Percentiles rank a stretch among this genome's conserved stretches.
Evolutionary conservation across 2,113 vertebrate species (phyloP).

Genomic region (Myotis davidii): DNA sequence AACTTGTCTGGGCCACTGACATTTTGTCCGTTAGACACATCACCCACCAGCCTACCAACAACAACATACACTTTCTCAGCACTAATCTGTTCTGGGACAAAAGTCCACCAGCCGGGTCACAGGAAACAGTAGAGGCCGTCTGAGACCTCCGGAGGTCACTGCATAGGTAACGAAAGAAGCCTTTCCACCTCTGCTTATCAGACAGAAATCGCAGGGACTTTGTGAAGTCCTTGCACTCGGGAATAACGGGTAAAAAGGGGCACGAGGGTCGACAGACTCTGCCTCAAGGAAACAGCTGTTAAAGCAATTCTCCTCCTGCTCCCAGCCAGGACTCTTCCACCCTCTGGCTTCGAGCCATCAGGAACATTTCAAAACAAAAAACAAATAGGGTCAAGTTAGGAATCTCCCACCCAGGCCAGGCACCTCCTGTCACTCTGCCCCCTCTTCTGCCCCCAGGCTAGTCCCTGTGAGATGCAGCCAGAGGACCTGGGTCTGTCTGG

Average conservation of each 20-base stretch:
- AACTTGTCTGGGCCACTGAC: not conserved
- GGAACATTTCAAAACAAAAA: not conserved
- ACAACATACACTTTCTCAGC: not conserved
- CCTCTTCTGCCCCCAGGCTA: not conserved
- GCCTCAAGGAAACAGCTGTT: fast-evolving
- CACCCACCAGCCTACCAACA: not conserved
- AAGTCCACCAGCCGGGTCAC: not conserved
- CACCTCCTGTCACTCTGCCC: fast-evolving
- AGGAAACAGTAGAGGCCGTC: not conserved
- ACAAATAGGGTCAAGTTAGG: not conserved
- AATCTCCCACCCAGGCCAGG: not conserved
- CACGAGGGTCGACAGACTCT: fast-evolving
- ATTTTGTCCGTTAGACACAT: not conserved
- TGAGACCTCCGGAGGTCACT: not conserved
- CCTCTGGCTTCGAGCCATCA: not conserved
- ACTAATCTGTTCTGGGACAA: not conserved
- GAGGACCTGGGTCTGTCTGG: not conserved
- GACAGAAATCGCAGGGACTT: not conserved
- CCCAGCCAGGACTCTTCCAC: not conserved
- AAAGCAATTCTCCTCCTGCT: not conserved
- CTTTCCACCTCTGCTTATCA: not conserved
- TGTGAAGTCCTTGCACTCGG: fast-evolving
- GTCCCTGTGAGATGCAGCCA: not conserved
- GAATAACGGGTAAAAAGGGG: too few relatives aligned
- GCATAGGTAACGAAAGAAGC: not conserved